phyloP scores from a whole-genome alignment of 2,888 invertebrate genomes.

The Smittia aterrima region DNA sequence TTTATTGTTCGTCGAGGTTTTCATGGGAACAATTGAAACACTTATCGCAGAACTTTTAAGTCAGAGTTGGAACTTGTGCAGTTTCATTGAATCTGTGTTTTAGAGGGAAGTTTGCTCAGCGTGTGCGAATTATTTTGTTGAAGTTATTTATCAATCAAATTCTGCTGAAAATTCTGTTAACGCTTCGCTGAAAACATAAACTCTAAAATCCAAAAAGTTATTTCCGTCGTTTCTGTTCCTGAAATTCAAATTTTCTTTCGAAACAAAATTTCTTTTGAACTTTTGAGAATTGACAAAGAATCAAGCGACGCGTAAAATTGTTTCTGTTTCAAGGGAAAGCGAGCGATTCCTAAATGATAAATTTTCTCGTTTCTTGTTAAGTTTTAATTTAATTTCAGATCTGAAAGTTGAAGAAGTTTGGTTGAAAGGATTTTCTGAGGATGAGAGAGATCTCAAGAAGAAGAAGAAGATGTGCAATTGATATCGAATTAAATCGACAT shows the following conservation, averaged over 20 bases:
- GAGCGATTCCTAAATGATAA: too few relatives aligned
- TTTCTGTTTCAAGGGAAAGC: constrained; percentile 17
- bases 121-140: neutral
- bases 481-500: constrained; percentile 39
- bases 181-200: too few relatives aligned
- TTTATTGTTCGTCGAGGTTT: neutral
- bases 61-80: neutral
- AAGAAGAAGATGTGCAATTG: constrained; percentile 30
- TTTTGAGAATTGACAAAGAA: neutral
- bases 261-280: constrained; percentile 30
- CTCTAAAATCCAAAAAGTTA: neutral
- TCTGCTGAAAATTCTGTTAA: neutral
- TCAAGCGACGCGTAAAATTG: constrained; percentile 16
- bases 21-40: constrained; percentile 9
- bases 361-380: neutral
- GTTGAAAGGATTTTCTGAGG: too few relatives aligned
- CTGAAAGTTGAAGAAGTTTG: neutral
- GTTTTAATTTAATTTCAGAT: neutral
- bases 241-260: constrained; percentile 16
- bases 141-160: neutral
- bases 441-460: neutral
- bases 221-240: neutral
- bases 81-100: too few relatives aligned
- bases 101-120: too few relatives aligned
- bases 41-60: neutral